Percentiles rank a stretch among this genome's conserved stretches.
Evolutionary conservation across 53 echinoderm and acorn worm species (phyloP).

Genomic region (Luidia sarsii): DNA sequence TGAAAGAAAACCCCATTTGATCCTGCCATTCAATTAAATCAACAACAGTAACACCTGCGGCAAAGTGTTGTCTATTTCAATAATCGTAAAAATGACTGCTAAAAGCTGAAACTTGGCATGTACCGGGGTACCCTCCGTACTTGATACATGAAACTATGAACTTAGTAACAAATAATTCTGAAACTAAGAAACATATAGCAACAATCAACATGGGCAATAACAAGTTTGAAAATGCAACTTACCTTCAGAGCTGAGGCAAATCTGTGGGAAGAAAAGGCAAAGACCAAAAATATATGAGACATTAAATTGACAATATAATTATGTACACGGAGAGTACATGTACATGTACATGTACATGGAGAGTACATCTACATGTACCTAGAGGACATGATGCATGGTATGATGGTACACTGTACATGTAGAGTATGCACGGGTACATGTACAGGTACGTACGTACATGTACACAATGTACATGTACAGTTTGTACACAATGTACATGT

Average conservation of each 20-base stretch:
- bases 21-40: too few species aligned
- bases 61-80: too few species aligned
- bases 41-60: too few species aligned
- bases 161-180: background rate
- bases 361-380: too few species aligned
- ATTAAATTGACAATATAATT: background rate
- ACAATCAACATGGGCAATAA: background rate
- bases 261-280: background rate
- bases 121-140: too few species aligned
- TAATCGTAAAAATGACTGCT: background rate
- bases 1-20: too few species aligned
- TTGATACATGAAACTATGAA: too few species aligned
- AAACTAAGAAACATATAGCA: background rate
- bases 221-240: background rate
- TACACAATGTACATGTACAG: background rate
- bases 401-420: too few species aligned
- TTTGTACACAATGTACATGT: background rate
- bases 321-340: background rate
- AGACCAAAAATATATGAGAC: background rate
- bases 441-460: too few species aligned
- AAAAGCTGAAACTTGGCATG: background rate
- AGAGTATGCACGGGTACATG: too few species aligned
- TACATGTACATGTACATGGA: too few species aligned
- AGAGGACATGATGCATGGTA: too few species aligned
- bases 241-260: constrained; percentile 55